These are phyloP conservation scores for Vanessa atalanta DNA, from an alignment of 1,140 invertebrate species.

Conservation along the genomic window DNA sequence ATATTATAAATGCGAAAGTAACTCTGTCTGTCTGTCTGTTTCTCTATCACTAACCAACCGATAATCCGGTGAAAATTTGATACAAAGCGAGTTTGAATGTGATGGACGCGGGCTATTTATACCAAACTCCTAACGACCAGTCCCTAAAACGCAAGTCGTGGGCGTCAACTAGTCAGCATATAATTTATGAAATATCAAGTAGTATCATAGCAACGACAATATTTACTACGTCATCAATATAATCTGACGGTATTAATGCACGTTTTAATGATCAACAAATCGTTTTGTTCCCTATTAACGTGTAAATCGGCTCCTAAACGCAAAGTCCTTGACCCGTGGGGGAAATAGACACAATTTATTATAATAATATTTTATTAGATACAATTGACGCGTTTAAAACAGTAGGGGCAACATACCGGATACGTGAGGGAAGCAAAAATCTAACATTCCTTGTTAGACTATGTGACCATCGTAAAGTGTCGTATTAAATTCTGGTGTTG, in stretches of 20 bases:
- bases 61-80: no score
- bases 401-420: conserved; percentile 27
- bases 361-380: conserved; percentile 48
- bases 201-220: no score
- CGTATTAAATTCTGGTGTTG: background rate
- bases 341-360: conserved; percentile 39
- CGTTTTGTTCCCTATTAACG: background rate
- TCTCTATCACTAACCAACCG: no score
- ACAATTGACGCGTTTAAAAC: conserved; percentile 42
- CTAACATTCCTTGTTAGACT: conserved; percentile 5
- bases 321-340: conserved; percentile 28
- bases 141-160: no score
- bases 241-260: background rate
- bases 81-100: no score
- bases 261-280: background rate
- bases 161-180: no score
- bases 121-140: no score
- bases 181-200: no score
- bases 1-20: no score
- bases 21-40: no score
- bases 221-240: background rate
- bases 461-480: background rate
- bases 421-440: conserved; percentile 16
- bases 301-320: conserved; percentile 5
- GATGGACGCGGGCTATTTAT: no score